Percentiles rank a stretch among this genome's conserved stretches.
phyloP scores from a whole-genome alignment of 2,797 vertebrate species.

The Pseudochaenichthys georgianus region DNA sequence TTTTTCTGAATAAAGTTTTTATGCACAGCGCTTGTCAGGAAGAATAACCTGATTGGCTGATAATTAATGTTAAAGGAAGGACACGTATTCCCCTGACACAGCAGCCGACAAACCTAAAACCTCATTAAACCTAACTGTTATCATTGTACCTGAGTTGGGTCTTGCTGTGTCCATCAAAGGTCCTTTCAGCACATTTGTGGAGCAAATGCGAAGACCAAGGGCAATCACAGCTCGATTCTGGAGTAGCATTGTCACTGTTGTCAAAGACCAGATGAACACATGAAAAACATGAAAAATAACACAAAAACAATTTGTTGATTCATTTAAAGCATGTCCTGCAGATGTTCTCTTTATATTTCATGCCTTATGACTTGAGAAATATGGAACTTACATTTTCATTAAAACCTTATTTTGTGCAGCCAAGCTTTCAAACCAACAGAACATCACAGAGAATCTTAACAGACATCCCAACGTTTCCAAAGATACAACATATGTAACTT shows the following conservation, averaged over 20 bases:
- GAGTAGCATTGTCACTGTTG: conserved; percentile 83
- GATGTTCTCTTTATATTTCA: neutral
- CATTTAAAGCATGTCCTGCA: neutral
- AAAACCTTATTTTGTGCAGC: neutral
- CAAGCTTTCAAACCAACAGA: neutral
- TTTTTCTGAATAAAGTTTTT: neutral
- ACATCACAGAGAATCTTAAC: neutral
- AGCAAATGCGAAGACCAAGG: conserved; percentile 77
- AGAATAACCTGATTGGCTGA: neutral
- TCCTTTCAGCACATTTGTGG: conserved; percentile 58
- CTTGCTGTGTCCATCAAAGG: conserved; percentile 78
- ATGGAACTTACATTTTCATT: neutral
- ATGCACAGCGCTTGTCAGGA: neutral
- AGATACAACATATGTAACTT: neutral
- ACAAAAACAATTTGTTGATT: neutral
- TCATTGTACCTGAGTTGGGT: conserved; percentile 85
- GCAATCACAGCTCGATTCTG: conserved; percentile 68
- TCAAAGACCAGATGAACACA: neutral
- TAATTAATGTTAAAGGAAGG: neutral
- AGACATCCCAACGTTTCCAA: neutral
- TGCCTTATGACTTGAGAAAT: neutral
- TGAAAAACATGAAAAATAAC: neutral
- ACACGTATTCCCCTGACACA: neutral
- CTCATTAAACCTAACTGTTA: too few species aligned
- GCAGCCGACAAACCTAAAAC: neutral